These are phyloP conservation scores for Dusona sp. DNA, from an alignment of 2,888 invertebrate species.

Conservation along the genomic window DNA sequence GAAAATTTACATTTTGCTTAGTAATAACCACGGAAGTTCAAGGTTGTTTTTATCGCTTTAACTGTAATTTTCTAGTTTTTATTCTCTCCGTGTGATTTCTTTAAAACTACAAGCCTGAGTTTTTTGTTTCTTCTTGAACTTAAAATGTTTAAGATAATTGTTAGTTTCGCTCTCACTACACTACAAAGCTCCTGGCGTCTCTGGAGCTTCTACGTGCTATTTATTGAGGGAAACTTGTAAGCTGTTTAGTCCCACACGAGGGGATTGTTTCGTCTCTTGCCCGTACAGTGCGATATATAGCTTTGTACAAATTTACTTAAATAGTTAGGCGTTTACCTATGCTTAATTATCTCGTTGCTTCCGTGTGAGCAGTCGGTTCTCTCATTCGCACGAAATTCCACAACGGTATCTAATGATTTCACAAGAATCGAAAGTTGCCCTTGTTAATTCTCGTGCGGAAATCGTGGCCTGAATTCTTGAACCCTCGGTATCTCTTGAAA, in stretches of 20 bases:
- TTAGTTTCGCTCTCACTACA: slow-evolving; percentile 7
- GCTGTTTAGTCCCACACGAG: slow-evolving; percentile 72
- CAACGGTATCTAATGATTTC: slow-evolving; percentile 24
- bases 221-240: slow-evolving; percentile 75
- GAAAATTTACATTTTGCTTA: too few relatives aligned
- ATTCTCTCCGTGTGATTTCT: background rate
- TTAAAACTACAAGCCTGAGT: background rate
- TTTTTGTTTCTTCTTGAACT: background rate
- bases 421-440: background rate
- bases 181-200: slow-evolving; percentile 67
- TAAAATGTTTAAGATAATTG: background rate
- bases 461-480: background rate
- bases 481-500: background rate
- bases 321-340: background rate
- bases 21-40: too few relatives aligned
- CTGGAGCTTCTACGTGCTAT: slow-evolving; percentile 64
- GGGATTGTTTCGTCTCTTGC: slow-evolving; percentile 48
- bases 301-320: background rate
- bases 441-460: background rate
- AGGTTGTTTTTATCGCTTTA: too few relatives aligned
- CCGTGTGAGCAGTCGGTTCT: background rate
- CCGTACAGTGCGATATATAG: background rate
- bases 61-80: too few relatives aligned
- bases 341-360: background rate
- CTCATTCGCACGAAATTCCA: slow-evolving; percentile 21